These are phyloP conservation scores for Ptychadena robeensis DNA, from an alignment of 2,797 vertebrate genomes.

Conservation along the genomic window DNA sequence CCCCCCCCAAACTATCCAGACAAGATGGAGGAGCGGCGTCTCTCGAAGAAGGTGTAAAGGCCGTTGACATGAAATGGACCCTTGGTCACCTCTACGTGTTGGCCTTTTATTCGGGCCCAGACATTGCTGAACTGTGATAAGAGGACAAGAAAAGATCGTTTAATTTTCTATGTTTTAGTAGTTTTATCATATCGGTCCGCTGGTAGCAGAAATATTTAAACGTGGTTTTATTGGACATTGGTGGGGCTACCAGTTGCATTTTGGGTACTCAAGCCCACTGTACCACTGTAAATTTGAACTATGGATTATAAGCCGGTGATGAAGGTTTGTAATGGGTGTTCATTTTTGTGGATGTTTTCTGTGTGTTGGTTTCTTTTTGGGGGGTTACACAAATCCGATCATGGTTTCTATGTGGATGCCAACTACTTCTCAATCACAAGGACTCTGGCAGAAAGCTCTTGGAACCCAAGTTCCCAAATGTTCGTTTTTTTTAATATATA, in stretches of 20 bases:
- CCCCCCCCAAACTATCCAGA: slow-evolving; percentile 65
- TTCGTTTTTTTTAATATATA: neutral
- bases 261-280: neutral
- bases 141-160: slow-evolving; percentile 65
- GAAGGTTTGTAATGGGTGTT: neutral
- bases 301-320: neutral
- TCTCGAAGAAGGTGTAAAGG: slow-evolving; percentile 59
- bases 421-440: too few relatives aligned
- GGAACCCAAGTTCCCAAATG: neutral
- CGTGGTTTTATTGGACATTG: slow-evolving; percentile 57
- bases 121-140: slow-evolving; percentile 65
- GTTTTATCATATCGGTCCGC: slow-evolving; percentile 66
- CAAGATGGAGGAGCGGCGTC: slow-evolving; percentile 63
- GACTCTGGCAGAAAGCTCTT: too few relatives aligned
- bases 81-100: slow-evolving; percentile 68
- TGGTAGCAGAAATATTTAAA: slow-evolving; percentile 65
- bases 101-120: slow-evolving; percentile 73
- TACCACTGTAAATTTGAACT: neutral
- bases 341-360: neutral
- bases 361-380: neutral
- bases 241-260: neutral
- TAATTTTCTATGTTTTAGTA: slow-evolving; percentile 65
- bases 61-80: slow-evolving; percentile 65
- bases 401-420: too few relatives aligned
- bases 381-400: too few relatives aligned